Evolutionary conservation across 2,888 invertebrate genomes (phyloP).

Genomic region (Stenichneumon culpator): DNA sequence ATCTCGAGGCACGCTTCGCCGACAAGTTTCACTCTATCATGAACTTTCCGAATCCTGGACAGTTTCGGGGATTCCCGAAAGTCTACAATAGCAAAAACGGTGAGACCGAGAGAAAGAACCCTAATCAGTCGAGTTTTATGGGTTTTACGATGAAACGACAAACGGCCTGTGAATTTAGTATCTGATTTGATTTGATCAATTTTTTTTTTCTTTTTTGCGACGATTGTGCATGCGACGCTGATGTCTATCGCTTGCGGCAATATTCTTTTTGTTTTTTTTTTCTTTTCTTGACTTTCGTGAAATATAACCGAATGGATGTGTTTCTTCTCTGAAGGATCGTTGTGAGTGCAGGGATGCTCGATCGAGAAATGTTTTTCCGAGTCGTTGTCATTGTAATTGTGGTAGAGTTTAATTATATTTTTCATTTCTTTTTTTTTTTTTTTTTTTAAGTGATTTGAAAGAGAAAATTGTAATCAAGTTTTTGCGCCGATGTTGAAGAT

Average conservation of each 20-base stretch:
- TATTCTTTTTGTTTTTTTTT: neutral
- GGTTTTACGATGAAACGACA: constrained; percentile 64
- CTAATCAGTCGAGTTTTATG: constrained; percentile 56
- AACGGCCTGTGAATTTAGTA: constrained; percentile 44
- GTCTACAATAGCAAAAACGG: constrained; percentile 90
- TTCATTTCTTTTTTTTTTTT: neutral
- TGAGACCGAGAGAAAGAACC: constrained; percentile 77
- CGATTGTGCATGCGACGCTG: constrained; percentile 2
- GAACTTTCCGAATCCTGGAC: constrained; percentile 90
- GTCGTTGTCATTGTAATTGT: neutral
- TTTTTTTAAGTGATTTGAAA: neutral
- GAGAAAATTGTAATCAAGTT: no score
- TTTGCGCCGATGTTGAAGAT: no score
- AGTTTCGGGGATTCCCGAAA: constrained; percentile 89
- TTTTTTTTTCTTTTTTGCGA: constrained; percentile 5
- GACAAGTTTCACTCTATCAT: constrained; percentile 88
- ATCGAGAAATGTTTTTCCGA: neutral
- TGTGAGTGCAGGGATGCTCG: neutral
- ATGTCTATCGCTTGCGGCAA: constrained; percentile 9
- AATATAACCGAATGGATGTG: neutral
- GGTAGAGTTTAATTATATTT: neutral
- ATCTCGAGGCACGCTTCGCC: constrained; percentile 90
- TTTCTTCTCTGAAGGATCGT: neutral
- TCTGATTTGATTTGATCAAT: constrained; percentile 4
- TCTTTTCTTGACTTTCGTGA: neutral